A percentile compares a stretch with the other conserved stretches of the same genome.
phyloP scores from a whole-genome alignment of 2,888 invertebrate genomes.

The Pyrochroa serraticornis region DNA sequence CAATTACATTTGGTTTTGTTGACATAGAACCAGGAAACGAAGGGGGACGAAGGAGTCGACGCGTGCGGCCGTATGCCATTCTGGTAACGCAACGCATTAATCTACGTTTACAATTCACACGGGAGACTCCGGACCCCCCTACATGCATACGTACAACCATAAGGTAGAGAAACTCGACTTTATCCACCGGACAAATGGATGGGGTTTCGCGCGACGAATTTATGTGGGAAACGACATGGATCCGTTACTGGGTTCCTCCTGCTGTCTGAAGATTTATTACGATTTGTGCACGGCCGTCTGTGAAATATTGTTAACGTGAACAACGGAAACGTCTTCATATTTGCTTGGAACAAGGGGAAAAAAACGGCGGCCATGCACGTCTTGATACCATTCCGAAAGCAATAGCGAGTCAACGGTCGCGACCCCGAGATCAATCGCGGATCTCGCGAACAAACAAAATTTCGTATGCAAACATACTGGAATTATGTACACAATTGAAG shows the following conservation, averaged over 20 bases:
- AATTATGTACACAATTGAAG: constrained; percentile 29
- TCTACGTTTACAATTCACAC: constrained; percentile 32
- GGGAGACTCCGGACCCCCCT: constrained; percentile 5
- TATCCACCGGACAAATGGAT: constrained; percentile 38
- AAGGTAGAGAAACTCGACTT: constrained; percentile 31
- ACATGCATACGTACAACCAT: too few relatives aligned
- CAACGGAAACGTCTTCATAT: too few relatives aligned
- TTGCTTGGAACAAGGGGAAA: too few relatives aligned
- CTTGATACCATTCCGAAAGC: too few relatives aligned
- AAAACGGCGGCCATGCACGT: too few relatives aligned
- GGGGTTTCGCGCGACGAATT: constrained; percentile 39
- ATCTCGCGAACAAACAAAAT: constrained; percentile 23
- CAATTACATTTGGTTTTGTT: constrained; percentile 29
- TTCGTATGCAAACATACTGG: constrained; percentile 25
- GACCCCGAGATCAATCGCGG: not conserved
- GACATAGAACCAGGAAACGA: constrained; percentile 14
- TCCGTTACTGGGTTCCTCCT: not conserved
- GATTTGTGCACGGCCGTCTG: not conserved
- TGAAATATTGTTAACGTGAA: not conserved
- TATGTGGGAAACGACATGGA: constrained; percentile 40
- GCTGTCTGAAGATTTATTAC: constrained; percentile 19
- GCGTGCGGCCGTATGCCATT: constrained; percentile 17
- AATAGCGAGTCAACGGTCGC: too few relatives aligned
- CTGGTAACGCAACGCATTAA: constrained; percentile 18
- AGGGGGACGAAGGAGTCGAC: constrained; percentile 5